Percentiles rank a stretch among this genome's conserved stretches.
Evolutionary conservation across 2,888 invertebrate genomes (phyloP).

Genomic region (Cantharis nigra): DNA sequence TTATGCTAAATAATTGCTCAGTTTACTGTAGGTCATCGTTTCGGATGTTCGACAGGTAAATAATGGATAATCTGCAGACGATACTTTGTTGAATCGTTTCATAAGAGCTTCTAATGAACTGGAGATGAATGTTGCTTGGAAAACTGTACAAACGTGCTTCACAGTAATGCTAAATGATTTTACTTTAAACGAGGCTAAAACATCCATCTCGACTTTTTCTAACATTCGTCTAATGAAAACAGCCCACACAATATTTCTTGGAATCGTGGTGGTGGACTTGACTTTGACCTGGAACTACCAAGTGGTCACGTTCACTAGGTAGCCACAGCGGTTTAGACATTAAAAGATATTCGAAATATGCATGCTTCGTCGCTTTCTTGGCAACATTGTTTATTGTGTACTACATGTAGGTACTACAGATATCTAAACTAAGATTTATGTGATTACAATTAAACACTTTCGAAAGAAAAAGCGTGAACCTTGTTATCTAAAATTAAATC

Average conservation of each 20-base stretch:
- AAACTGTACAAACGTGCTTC: not conserved
- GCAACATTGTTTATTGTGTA: not conserved
- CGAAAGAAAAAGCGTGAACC: too few relatives aligned
- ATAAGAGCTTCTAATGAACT: not conserved
- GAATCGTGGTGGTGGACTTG: not conserved
- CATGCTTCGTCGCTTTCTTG: not conserved
- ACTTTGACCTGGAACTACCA: not conserved
- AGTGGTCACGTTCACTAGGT: not conserved
- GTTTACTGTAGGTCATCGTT: not conserved
- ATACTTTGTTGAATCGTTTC: not conserved
- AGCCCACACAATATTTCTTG: not conserved
- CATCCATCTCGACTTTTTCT: not conserved
- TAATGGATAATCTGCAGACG: not conserved
- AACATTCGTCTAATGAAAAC: not conserved
- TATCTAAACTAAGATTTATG: too few relatives aligned
- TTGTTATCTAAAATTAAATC: too few relatives aligned
- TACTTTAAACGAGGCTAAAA: not conserved
- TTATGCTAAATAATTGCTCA: not conserved
- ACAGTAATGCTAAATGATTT: not conserved
- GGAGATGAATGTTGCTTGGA: not conserved
- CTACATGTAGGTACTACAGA: too few relatives aligned
- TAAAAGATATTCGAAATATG: not conserved
- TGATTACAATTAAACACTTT: too few relatives aligned
- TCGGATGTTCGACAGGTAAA: not conserved
- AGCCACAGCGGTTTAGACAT: not conserved